Evolutionary conservation across 2,797 vertebrate genomes (phyloP).

Genomic region (Fundulus diaphanus): DNA sequence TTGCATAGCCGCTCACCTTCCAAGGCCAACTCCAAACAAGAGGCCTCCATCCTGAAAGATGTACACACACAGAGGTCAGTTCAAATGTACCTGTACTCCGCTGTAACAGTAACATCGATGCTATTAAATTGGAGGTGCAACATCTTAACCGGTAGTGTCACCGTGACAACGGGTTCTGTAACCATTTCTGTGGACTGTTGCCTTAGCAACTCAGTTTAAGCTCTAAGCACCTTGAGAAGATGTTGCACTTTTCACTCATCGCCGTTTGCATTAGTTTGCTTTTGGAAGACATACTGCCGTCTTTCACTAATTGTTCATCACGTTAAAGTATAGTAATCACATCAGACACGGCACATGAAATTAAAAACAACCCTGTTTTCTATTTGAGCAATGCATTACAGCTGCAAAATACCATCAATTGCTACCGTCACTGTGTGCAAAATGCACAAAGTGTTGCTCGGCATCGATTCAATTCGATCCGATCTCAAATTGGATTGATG

Average conservation of each 20-base stretch:
- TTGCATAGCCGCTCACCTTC: constrained; percentile 97
- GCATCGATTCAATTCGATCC: too few species aligned
- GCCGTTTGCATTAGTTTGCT: neutral
- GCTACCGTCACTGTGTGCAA: neutral
- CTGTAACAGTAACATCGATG: constrained; percentile 3
- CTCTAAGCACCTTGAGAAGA: constrained; percentile 52
- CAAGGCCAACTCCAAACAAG: constrained; percentile 94
- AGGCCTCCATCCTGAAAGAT: constrained; percentile 92
- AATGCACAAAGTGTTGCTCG: neutral
- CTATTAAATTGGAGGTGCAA: constrained; percentile 20
- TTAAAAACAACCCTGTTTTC: neutral
- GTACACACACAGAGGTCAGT: neutral
- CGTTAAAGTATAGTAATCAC: neutral
- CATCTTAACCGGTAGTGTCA: constrained; percentile 40
- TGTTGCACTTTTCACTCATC: constrained; percentile 28
- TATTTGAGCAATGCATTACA: neutral
- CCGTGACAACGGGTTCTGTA: constrained; percentile 63
- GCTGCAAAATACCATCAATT: neutral
- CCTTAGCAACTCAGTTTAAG: constrained; percentile 61
- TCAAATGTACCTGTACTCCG: neutral
- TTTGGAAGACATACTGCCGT: neutral
- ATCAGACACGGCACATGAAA: neutral
- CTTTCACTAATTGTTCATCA: neutral
- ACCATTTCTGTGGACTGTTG: constrained; percentile 53
- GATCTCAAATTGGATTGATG: too few species aligned